Percentiles rank a stretch among this genome's conserved stretches.
Evolutionary conservation across 2,113 vertebrate genomes (phyloP).

Genomic region (Melozone crissalis): DNA sequence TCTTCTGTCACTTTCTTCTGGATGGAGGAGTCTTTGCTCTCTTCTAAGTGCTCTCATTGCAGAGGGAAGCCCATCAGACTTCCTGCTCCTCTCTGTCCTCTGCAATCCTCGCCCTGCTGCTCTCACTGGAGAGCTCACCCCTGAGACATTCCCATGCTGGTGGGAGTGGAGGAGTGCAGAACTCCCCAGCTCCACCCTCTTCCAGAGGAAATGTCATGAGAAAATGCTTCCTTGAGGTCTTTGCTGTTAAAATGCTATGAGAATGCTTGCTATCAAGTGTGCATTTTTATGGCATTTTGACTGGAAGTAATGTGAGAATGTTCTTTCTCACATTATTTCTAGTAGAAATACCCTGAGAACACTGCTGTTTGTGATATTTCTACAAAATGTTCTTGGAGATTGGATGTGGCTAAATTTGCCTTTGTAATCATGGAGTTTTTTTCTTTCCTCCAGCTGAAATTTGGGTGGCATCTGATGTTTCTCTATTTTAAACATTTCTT

Average conservation of each 20-base stretch:
- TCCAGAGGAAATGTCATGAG: constrained; percentile 74
- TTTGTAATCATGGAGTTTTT: neutral
- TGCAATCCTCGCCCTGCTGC: neutral
- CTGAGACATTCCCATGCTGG: constrained; percentile 58
- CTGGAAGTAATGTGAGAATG: constrained; percentile 69
- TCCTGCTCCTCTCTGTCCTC: neutral
- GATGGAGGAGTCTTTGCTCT: neutral
- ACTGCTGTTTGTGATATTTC: constrained; percentile 41
- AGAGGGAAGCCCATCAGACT: neutral
- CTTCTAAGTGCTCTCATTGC: neutral
- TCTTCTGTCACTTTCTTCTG: neutral
- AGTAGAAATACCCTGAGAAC: constrained; percentile 66
- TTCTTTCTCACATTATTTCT: constrained; percentile 70
- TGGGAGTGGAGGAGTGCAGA: constrained; percentile 14
- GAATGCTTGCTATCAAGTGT: constrained; percentile 56
- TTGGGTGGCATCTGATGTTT: neutral
- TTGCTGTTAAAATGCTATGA: constrained; percentile 60
- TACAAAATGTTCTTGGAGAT: constrained; percentile 25
- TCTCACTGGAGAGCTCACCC: constrained; percentile 56
- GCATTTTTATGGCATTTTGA: constrained; percentile 70
- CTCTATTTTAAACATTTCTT: constrained; percentile 14
- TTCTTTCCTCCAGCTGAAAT: constrained; percentile 11
- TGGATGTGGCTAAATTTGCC: constrained; percentile 28
- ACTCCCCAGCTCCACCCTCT: constrained; percentile 56
- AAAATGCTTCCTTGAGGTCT: constrained; percentile 68